Evolutionary conservation across 2,113 vertebrate genomes (phyloP).

Genomic region (Paramisgurnus dabryanus): DNA sequence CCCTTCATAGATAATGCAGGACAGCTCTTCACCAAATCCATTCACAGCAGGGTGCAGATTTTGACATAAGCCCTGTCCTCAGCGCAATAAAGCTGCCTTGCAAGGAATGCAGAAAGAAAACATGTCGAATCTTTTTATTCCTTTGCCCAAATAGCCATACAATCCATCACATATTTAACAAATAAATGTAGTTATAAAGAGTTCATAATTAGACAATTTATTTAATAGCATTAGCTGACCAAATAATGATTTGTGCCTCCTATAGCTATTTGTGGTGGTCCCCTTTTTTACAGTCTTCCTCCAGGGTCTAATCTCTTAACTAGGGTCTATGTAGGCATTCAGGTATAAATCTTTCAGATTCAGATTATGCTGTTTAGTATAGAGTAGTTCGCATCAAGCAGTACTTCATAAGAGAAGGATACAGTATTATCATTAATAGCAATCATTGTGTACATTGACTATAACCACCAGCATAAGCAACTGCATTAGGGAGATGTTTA

Average conservation of each 20-base stretch:
- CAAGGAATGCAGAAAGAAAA: conserved; percentile 45
- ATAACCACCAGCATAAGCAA: conserved; percentile 14
- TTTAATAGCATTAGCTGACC: too few species aligned
- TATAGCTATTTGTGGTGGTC: too few species aligned
- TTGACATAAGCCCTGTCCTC: conserved; percentile 23
- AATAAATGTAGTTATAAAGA: background rate
- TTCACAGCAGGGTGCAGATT: background rate
- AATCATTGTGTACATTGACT: background rate
- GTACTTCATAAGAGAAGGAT: background rate
- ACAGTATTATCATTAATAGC: background rate
- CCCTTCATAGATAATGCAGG: background rate
- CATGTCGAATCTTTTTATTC: conserved; percentile 25
- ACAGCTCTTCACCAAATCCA: background rate
- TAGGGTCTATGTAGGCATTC: too few species aligned
- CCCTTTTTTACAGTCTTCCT: background rate
- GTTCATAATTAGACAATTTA: too few species aligned
- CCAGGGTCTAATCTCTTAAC: background rate
- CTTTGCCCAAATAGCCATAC: conserved; percentile 32
- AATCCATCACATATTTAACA: background rate
- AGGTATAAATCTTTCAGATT: too few species aligned
- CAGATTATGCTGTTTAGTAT: background rate
- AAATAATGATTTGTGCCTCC: too few species aligned
- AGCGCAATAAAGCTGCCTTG: conserved; percentile 29
- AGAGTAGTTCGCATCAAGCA: background rate
- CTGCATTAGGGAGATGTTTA: conserved; percentile 12